Conservation (phyloP, 1,140 invertebrate genomes). For the Drepana arcuata region DNA sequence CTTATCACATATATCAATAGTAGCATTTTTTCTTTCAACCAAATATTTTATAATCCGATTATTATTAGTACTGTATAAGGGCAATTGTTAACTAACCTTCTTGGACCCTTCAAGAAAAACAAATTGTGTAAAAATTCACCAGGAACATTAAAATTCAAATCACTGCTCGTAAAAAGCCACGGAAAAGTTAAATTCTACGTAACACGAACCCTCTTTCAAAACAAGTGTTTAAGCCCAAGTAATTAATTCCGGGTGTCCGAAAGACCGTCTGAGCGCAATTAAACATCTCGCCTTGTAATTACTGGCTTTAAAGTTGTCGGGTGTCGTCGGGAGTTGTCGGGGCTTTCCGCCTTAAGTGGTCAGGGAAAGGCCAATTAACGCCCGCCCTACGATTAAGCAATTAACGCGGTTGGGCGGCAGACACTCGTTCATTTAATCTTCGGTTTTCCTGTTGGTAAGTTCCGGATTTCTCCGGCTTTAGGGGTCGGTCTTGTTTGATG, state of each 20-base stretch:
- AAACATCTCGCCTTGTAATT: slow-evolving; percentile 69
- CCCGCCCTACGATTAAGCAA: slow-evolving; percentile 61
- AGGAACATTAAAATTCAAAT: no score
- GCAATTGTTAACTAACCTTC: no score
- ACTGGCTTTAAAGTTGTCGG: slow-evolving; percentile 51
- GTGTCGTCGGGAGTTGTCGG: slow-evolving; percentile 39
- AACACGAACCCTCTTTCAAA: slow-evolving; percentile 21
- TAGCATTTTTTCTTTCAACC: no score
- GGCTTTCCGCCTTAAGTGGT: slow-evolving; percentile 46
- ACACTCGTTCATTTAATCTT: slow-evolving; percentile 44
- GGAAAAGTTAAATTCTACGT: slow-evolving; percentile 3
- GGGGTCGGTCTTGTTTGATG: slow-evolving; percentile 7
- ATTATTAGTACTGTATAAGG: no score
- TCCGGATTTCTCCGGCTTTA: slow-evolving; percentile 18
- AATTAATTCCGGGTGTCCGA: slow-evolving; percentile 59
- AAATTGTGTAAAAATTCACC: no score
- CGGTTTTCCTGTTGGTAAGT: slow-evolving; percentile 40
- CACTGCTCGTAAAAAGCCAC: no score
- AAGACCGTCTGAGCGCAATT: slow-evolving; percentile 50
- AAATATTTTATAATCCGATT: no score
- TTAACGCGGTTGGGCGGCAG: slow-evolving; percentile 56
- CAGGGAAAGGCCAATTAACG: slow-evolving; percentile 53
- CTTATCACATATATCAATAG: no score
- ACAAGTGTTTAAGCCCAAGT: slow-evolving; percentile 15
- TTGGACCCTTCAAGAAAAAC: no score